phyloP scores from a whole-genome alignment of 2,888 invertebrate species.

The Eudemis profundana region DNA sequence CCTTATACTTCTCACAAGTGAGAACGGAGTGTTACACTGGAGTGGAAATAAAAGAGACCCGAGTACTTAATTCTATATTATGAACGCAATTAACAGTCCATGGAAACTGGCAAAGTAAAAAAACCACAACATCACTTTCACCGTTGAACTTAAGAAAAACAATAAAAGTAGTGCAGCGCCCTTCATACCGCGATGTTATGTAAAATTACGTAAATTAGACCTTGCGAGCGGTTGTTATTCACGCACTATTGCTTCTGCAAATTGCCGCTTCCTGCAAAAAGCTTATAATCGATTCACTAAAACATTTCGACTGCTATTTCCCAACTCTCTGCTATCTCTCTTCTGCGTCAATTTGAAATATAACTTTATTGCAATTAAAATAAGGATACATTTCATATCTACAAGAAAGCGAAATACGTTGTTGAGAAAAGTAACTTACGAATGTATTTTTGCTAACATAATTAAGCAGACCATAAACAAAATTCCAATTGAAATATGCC shows the following conservation, averaged over 20 bases:
- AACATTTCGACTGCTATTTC: conserved; percentile 30
- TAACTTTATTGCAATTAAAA: not conserved
- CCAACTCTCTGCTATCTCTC: too few species aligned
- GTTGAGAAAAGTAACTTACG: not conserved
- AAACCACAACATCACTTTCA: conserved; percentile 35
- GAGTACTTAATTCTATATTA: not conserved
- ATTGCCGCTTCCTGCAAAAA: conserved; percentile 46
- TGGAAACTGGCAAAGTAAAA: conserved; percentile 4
- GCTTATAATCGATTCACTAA: conserved; percentile 36
- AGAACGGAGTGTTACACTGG: not conserved
- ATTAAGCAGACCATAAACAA: conserved; percentile 4
- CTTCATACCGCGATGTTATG: conserved; percentile 44
- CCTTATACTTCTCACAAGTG: not conserved
- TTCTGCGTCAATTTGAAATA: not conserved
- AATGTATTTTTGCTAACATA: conserved; percentile 20
- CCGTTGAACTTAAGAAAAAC: conserved; percentile 42
- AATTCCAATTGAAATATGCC: conserved; percentile 30
- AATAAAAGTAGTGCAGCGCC: conserved; percentile 29
- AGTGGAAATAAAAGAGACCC: not conserved
- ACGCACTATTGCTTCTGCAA: conserved; percentile 54
- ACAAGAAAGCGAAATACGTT: not conserved
- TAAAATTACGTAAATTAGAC: conserved; percentile 49
- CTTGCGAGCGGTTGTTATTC: conserved; percentile 49
- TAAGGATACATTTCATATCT: not conserved
- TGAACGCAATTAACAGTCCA: conserved; percentile 7